Conservation (phyloP, 2,113 vertebrate genomes). For the Cariama cristata region DNA sequence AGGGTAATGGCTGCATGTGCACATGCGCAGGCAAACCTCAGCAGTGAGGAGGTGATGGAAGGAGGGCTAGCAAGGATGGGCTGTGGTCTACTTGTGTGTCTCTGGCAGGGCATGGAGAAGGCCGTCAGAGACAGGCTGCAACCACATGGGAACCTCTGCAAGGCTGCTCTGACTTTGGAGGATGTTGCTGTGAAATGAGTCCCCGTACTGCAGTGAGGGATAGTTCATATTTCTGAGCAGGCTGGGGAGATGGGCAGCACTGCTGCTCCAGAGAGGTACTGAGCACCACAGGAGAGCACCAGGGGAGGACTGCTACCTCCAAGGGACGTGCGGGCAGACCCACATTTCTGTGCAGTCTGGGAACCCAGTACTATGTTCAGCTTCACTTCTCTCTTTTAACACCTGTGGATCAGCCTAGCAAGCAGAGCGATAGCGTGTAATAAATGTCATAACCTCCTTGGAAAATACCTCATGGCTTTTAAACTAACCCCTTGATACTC, state of each 20-base stretch:
- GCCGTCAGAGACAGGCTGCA: background rate
- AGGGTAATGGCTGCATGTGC: background rate
- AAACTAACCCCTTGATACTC: conserved; percentile 27
- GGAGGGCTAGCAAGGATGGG: background rate
- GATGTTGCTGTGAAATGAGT: background rate
- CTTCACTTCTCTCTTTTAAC: background rate
- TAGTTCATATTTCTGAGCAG: background rate
- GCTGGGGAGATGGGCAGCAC: background rate
- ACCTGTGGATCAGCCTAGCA: background rate
- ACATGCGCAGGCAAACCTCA: background rate
- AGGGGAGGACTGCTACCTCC: background rate
- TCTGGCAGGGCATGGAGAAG: background rate
- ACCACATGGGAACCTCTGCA: background rate
- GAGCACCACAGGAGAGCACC: background rate
- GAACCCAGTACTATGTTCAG: background rate
- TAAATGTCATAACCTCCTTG: conserved; percentile 15
- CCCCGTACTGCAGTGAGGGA: background rate
- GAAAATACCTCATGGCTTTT: conserved; percentile 36
- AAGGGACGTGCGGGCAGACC: background rate
- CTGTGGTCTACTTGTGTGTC: background rate
- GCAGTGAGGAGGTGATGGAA: background rate
- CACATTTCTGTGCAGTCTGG: background rate
- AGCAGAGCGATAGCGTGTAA: background rate
- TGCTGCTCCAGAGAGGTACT: background rate
- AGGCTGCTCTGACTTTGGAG: background rate